These are phyloP conservation scores for Tipula helvola DNA, from an alignment of 2,888 invertebrate genomes.

Conservation along the genomic window DNA sequence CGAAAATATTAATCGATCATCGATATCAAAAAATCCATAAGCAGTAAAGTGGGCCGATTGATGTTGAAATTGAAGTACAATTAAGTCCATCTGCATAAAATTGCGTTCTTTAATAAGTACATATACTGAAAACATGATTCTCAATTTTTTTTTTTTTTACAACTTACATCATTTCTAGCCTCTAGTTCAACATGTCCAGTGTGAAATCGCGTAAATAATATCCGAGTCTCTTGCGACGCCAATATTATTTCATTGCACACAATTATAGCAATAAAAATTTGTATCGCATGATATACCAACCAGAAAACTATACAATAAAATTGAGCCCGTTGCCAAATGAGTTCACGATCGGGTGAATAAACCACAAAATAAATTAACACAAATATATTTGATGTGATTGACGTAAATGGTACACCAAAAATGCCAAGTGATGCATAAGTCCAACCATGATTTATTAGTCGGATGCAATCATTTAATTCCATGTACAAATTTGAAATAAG, in stretches of 20 bases:
- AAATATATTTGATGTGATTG: background rate
- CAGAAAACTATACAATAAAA: background rate
- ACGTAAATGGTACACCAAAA: background rate
- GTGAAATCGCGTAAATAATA: background rate
- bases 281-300: background rate
- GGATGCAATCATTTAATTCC: background rate
- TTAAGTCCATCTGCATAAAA: background rate
- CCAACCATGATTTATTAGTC: background rate
- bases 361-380: background rate
- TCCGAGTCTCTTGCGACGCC: background rate
- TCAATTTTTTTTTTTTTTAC: too few relatives aligned
- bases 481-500: background rate
- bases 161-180: background rate
- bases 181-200: background rate
- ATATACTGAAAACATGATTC: too few relatives aligned
- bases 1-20: constrained; percentile 18
- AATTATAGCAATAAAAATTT: background rate
- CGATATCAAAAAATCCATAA: constrained; percentile 30
- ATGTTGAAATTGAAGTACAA: background rate
- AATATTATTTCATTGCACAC: background rate
- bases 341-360: background rate
- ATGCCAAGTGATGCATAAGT: background rate
- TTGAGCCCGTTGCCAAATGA: background rate
- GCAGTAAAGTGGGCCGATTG: constrained; percentile 33
- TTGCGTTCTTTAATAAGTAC: too few relatives aligned